These are phyloP conservation scores for Drosophila maculinotata DNA, from an alignment of 2,888 invertebrate species.

Conservation along the genomic window DNA sequence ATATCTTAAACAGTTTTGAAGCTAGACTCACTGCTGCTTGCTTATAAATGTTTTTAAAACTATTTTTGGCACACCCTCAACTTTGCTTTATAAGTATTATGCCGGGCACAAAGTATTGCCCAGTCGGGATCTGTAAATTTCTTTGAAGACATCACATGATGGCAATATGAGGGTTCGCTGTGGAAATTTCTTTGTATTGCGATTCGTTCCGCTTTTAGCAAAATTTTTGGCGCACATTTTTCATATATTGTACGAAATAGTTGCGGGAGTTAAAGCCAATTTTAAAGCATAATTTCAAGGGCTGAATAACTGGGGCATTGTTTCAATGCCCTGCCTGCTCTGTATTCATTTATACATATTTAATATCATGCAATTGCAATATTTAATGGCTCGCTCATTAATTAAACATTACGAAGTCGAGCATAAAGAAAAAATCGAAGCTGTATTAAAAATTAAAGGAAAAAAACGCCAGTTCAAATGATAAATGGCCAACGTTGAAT, in stretches of 20 bases:
- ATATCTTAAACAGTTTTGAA: too few relatives aligned
- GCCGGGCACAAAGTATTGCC: too few relatives aligned
- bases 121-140: too few relatives aligned
- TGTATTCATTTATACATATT: conserved; percentile 44
- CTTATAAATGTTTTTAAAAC: too few relatives aligned
- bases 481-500: conserved; percentile 66
- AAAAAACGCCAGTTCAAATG: conserved; percentile 48
- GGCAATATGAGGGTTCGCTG: conserved; percentile 6
- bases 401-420: conserved; percentile 68
- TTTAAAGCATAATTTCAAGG: neutral
- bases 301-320: neutral
- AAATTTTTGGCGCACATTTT: conserved; percentile 10
- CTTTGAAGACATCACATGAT: neutral
- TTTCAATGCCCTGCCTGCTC: neutral
- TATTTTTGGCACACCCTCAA: too few relatives aligned
- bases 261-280: neutral
- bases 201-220: conserved; percentile 31
- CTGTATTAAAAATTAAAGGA: conserved; percentile 11
- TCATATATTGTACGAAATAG: neutral
- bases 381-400: conserved; percentile 66
- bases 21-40: too few relatives aligned
- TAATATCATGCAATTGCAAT: conserved; percentile 54
- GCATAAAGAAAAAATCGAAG: conserved; percentile 46
- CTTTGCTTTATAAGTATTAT: too few relatives aligned
- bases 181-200: conserved; percentile 10